Evolutionary conservation across 1,140 invertebrate genomes (phyloP).

Genomic region (Adelges cooleyi): DNA sequence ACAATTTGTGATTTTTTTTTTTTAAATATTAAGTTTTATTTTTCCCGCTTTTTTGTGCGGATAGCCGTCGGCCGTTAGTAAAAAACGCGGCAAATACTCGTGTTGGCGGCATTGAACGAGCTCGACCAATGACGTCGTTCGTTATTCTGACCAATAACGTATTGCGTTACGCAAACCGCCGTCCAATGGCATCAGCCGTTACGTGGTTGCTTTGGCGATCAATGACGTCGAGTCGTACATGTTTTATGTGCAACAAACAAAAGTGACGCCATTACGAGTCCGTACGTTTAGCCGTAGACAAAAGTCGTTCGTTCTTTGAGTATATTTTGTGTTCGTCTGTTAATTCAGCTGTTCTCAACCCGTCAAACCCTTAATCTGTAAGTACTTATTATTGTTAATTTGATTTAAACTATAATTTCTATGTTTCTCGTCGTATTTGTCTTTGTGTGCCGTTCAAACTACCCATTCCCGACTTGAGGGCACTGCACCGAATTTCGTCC

Average conservation of each 20-base stretch:
- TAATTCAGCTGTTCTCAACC: too few relatives aligned
- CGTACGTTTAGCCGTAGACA: too few relatives aligned
- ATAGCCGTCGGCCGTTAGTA: background rate
- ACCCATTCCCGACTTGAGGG: too few relatives aligned
- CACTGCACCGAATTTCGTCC: too few relatives aligned
- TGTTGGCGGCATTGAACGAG: background rate
- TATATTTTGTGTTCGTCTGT: too few relatives aligned
- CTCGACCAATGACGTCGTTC: background rate
- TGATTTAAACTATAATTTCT: too few relatives aligned
- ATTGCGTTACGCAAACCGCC: background rate
- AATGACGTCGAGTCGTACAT: background rate
- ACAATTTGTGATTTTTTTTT: too few relatives aligned
- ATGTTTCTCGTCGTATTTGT: too few relatives aligned
- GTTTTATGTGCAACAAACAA: background rate
- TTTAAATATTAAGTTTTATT: too few relatives aligned
- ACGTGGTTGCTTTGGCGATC: background rate
- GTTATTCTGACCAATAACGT: slow-evolving; percentile 2
- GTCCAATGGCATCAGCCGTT: background rate
- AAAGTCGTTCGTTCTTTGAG: background rate
- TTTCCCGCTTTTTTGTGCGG: background rate
- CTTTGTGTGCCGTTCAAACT: too few relatives aligned
- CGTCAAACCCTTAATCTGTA: too few relatives aligned
- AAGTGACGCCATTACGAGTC: background rate
- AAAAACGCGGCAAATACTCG: background rate
- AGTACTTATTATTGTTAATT: too few relatives aligned